A percentile compares a stretch with the other conserved stretches of the same genome.
Evolutionary conservation across 37 sponge, comb jelly and placozoan species (phyloP).

Genomic region (Halisarca cf. caerulea): DNA sequence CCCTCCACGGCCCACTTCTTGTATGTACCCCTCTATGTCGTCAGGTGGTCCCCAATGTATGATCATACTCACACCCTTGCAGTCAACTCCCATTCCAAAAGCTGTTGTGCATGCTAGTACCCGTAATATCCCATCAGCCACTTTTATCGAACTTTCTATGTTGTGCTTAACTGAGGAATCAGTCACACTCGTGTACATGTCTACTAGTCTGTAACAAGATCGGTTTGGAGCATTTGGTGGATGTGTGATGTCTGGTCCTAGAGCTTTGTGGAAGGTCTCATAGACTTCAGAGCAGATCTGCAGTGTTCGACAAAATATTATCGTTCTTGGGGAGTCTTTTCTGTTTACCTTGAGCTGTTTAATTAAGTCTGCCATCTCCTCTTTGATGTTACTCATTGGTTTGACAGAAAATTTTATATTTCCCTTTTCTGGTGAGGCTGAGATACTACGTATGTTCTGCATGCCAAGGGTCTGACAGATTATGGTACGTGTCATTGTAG

Average conservation of each 20-base stretch:
- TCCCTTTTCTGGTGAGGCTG: not conserved
- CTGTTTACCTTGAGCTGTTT: conserved; percentile 3
- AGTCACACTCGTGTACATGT: conserved; percentile 39
- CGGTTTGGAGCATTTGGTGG: conserved; percentile 25
- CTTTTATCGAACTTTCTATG: not conserved
- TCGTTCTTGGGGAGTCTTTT: not conserved
- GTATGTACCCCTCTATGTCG: conserved; percentile 11
- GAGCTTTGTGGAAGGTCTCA: not conserved
- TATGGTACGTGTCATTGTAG: not conserved
- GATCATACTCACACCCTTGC: conserved; percentile 12
- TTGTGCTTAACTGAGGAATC: conserved; percentile 9
- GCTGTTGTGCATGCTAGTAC: conserved; percentile 13
- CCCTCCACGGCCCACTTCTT: conserved; percentile 14
- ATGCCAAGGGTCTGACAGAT: conserved; percentile 21
- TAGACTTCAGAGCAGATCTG: not conserved
- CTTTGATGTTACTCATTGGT: not conserved
- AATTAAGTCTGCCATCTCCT: not conserved
- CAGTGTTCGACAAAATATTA: conserved; percentile 28
- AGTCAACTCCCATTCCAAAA: conserved; percentile 36
- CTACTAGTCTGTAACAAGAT: conserved; percentile 22
- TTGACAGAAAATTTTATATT: conserved; percentile 27
- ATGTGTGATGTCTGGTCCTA: conserved; percentile 23
- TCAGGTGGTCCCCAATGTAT: conserved; percentile 35
- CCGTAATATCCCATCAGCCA: conserved; percentile 14
- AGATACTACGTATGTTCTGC: conserved; percentile 15